Conservation (phyloP, 2,888 invertebrate genomes). For the Agonopterix subpropinquella region DNA sequence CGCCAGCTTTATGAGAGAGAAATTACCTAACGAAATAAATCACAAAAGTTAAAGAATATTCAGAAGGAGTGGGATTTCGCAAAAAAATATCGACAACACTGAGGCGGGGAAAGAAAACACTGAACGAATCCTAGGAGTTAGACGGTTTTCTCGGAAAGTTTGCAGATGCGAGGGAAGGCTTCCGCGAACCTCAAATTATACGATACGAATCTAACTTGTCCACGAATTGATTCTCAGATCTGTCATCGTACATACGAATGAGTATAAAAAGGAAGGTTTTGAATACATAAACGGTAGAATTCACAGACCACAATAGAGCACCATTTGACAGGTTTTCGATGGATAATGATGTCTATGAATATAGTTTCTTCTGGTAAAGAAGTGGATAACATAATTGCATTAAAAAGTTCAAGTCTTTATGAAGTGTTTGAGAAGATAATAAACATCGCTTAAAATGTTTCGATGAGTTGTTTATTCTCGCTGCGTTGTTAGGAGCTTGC, state of each 20-base stretch:
- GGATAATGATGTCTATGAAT: too few relatives aligned
- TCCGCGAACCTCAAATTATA: background rate
- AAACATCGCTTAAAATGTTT: conserved; percentile 14
- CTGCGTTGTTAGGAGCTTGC: conserved; percentile 25
- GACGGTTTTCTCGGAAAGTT: background rate
- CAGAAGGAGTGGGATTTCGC: conserved; percentile 8
- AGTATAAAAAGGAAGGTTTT: background rate
- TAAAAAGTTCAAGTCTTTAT: conserved; percentile 3
- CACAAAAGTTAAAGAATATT: conserved; percentile 18
- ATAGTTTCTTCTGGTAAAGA: too few relatives aligned
- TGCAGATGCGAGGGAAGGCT: background rate
- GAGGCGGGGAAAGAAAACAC: conserved; percentile 4
- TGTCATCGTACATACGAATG: background rate
- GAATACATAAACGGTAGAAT: background rate
- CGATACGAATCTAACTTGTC: background rate
- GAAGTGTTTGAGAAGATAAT: conserved; percentile 5
- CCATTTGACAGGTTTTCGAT: too few relatives aligned
- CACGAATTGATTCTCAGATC: background rate
- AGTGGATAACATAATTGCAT: too few relatives aligned
- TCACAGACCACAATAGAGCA: background rate
- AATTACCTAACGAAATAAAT: conserved; percentile 28
- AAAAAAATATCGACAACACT: conserved; percentile 5
- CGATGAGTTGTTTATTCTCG: conserved; percentile 40
- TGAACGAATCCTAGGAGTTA: conserved; percentile 13
- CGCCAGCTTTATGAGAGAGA: conserved; percentile 22